phyloP scores from a whole-genome alignment of 2,797 vertebrate species.

The Poecile montanus region DNA sequence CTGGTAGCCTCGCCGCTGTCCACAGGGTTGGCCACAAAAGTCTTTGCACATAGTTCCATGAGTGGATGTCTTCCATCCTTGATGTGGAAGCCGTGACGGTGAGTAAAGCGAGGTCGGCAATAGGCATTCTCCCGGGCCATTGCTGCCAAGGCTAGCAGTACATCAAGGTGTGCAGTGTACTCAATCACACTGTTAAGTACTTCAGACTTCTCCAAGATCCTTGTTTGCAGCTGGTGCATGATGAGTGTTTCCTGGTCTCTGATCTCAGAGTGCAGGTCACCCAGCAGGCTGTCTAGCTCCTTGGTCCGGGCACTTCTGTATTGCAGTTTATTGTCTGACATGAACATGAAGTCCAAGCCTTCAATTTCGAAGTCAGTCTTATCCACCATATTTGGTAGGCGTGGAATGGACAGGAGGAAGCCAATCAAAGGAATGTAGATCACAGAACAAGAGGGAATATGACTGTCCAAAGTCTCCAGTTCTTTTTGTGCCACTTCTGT shows the following conservation, averaged over 20 bases:
- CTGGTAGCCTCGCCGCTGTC: constrained; percentile 80
- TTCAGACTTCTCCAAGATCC: constrained; percentile 83
- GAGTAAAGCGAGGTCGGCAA: constrained; percentile 82
- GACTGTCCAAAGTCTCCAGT: constrained; percentile 85
- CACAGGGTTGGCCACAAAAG: constrained; percentile 91
- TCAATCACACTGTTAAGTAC: constrained; percentile 86
- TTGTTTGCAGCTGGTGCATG: constrained; percentile 90
- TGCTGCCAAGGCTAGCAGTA: constrained; percentile 88
- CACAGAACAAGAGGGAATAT: constrained; percentile 89
- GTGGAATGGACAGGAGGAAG: constrained; percentile 92
- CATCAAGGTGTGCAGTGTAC: constrained; percentile 90
- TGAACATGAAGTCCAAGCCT: constrained; percentile 95
- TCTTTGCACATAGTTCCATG: constrained; percentile 89
- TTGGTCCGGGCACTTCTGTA: constrained; percentile 91
- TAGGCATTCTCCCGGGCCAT: constrained; percentile 91
- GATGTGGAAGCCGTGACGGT: constrained; percentile 80
- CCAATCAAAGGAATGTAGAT: constrained; percentile 98
- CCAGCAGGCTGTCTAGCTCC: constrained; percentile 90
- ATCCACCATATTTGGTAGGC: constrained; percentile 88
- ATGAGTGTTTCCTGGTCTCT: constrained; percentile 87
- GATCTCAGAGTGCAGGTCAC: constrained; percentile 94
- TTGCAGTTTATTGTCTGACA: constrained; percentile 91
- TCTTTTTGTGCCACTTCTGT: constrained; percentile 92
- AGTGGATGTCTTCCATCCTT: constrained; percentile 94
- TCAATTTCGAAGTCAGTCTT: constrained; percentile 91